phyloP scores from a whole-genome alignment of 1,140 invertebrate species.

The Trachymyrmex septentrionalis region DNA sequence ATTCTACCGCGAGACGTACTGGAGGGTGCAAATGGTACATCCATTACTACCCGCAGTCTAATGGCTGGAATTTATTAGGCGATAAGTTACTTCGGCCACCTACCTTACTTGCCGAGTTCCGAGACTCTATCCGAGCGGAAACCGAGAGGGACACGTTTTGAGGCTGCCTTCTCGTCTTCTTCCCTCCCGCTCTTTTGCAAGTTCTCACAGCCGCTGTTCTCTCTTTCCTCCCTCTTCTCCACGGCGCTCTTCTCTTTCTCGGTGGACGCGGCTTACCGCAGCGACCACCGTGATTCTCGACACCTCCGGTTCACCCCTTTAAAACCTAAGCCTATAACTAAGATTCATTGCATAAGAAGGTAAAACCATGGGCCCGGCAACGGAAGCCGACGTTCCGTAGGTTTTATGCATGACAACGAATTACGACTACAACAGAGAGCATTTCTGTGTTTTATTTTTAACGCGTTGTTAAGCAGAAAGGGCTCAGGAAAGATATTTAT shows the following conservation, averaged over 20 bases:
- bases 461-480: slow-evolving; percentile 9
- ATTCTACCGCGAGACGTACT: slow-evolving; percentile 66
- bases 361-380: slow-evolving; percentile 35
- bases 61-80: slow-evolving; percentile 83
- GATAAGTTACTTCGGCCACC: slow-evolving; percentile 80
- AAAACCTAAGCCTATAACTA: slow-evolving; percentile 44
- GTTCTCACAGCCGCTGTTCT: not conserved
- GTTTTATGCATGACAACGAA: slow-evolving; percentile 47
- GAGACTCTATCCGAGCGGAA: slow-evolving; percentile 72
- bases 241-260: slow-evolving; percentile 9
- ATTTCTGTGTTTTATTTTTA: slow-evolving; percentile 51
- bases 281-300: slow-evolving; percentile 67
- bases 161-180: slow-evolving; percentile 31
- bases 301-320: slow-evolving; percentile 63
- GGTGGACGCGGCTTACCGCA: slow-evolving; percentile 67
- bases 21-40: slow-evolving; percentile 80
- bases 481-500: slow-evolving; percentile 15
- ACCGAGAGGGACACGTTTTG: slow-evolving; percentile 73
- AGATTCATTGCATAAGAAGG: slow-evolving; percentile 66
- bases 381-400: slow-evolving; percentile 46
- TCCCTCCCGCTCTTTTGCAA: not conserved
- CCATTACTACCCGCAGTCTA: slow-evolving; percentile 82
- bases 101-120: slow-evolving; percentile 76
- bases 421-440: slow-evolving; percentile 27
- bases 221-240: not conserved